phyloP scores from a whole-genome alignment of 2,888 invertebrate genomes.

The Leptinotarsa rubiginosa region DNA sequence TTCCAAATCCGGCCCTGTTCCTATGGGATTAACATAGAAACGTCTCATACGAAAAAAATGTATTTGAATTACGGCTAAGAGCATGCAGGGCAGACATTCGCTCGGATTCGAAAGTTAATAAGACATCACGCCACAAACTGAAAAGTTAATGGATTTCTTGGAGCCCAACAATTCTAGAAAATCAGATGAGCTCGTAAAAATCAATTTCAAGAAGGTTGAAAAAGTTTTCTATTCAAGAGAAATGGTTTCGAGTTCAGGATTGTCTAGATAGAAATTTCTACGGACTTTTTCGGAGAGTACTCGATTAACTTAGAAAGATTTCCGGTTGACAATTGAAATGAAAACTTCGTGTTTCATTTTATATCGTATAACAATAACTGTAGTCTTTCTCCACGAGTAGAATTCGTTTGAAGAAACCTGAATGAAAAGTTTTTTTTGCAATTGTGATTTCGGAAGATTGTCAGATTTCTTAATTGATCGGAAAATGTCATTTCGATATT shows the following conservation, averaged over 20 bases:
- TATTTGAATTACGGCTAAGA: background rate
- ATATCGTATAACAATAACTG: too few species aligned
- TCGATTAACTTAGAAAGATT: background rate
- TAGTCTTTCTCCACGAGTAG: too few species aligned
- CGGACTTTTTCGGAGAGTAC: background rate
- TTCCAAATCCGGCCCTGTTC: too few species aligned
- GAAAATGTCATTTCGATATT: too few species aligned
- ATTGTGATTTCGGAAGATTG: too few species aligned
- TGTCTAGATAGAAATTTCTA: background rate
- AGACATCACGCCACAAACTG: slow-evolving; percentile 11
- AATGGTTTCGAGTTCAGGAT: background rate
- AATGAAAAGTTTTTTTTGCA: too few species aligned
- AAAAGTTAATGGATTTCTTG: slow-evolving; percentile 13
- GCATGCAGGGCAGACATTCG: background rate
- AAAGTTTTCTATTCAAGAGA: slow-evolving; percentile 13
- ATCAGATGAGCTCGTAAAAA: slow-evolving; percentile 12
- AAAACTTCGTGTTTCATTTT: background rate
- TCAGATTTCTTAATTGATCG: too few species aligned
- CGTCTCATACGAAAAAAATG: background rate
- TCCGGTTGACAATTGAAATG: background rate
- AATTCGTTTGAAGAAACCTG: too few species aligned
- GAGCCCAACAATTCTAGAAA: slow-evolving; percentile 6
- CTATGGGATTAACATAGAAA: background rate
- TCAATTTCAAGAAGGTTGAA: background rate
- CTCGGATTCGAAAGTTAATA: background rate